phyloP scores from a whole-genome alignment of 2,113 vertebrate genomes.

The Crotalus helleri region DNA sequence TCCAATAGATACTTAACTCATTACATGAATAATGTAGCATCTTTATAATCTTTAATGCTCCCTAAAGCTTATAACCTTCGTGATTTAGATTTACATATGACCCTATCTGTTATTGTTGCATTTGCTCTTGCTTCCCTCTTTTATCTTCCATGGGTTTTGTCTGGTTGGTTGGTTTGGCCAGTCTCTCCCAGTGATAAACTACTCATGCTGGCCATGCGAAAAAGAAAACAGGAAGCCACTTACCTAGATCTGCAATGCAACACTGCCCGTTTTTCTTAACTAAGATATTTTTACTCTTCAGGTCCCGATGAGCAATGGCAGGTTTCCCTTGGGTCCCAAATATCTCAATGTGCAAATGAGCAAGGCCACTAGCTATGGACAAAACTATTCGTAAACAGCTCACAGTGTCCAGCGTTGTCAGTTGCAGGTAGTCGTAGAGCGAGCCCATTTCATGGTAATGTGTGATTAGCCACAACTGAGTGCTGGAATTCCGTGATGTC shows the following conservation, averaged over 20 bases:
- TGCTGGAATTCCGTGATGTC: conserved; percentile 98
- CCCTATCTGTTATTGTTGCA: neutral
- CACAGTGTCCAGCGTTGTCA: conserved; percentile 87
- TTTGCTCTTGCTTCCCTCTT: neutral
- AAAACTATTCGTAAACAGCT: conserved; percentile 90
- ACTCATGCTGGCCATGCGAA: neutral
- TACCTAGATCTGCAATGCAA: conserved; percentile 96
- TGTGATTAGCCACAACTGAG: conserved; percentile 96
- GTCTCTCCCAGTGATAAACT: neutral
- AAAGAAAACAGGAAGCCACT: conserved; percentile 13
- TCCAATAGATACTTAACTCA: neutral
- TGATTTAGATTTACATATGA: neutral
- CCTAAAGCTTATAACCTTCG: neutral
- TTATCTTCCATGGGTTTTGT: neutral
- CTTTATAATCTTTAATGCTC: neutral
- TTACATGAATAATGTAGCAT: neutral
- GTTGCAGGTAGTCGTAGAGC: conserved; percentile 93
- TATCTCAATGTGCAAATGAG: conserved; percentile 95
- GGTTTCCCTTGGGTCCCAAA: conserved; percentile 98
- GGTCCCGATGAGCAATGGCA: conserved; percentile 92
- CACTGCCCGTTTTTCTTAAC: conserved; percentile 97
- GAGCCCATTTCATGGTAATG: conserved; percentile 98
- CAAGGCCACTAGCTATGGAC: conserved; percentile 91
- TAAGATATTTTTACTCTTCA: conserved; percentile 98
- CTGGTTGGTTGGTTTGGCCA: neutral